Percentiles rank a stretch among this genome's conserved stretches.
These are phyloP conservation scores for Antheraea pernyi DNA, from an alignment of 1,140 invertebrate genomes.

Conservation along the genomic window DNA sequence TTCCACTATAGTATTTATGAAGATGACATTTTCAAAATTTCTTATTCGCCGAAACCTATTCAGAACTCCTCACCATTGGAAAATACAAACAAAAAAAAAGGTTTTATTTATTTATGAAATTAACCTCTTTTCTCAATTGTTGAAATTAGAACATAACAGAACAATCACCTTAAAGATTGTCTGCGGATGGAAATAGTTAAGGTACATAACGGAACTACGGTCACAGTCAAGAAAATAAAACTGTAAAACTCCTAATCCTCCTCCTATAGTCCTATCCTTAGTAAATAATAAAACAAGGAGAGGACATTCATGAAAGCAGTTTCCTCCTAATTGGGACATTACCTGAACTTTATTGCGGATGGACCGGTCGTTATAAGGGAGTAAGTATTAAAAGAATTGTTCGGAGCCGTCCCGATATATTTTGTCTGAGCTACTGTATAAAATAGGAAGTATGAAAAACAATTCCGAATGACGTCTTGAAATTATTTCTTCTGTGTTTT, in stretches of 20 bases:
- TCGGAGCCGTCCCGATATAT: neutral
- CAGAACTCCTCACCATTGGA: no score
- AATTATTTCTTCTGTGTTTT: no score
- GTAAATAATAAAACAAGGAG: neutral
- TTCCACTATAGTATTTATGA: no score
- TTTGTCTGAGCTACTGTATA: neutral
- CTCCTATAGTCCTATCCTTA: neutral
- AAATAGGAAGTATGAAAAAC: neutral
- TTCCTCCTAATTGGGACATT: constrained; percentile 9
- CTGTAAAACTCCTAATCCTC: neutral
- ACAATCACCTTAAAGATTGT: no score
- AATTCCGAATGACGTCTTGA: neutral
- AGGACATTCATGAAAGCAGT: neutral
- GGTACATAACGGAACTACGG: neutral
- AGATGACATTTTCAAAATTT: no score
- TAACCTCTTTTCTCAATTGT: no score
- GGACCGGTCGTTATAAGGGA: neutral
- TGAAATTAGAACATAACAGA: no score
- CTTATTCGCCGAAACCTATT: no score
- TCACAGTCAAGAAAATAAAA: neutral
- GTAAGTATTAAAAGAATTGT: neutral
- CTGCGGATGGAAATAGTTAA: neutral
- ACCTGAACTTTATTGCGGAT: constrained; percentile 11
- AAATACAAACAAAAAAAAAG: no score
- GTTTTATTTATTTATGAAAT: no score